Evolutionary conservation across 2,113 vertebrate species (phyloP), one percentile per base, ranked within the genome.

Genomic region (Trematomus loennbergii): DNA sequence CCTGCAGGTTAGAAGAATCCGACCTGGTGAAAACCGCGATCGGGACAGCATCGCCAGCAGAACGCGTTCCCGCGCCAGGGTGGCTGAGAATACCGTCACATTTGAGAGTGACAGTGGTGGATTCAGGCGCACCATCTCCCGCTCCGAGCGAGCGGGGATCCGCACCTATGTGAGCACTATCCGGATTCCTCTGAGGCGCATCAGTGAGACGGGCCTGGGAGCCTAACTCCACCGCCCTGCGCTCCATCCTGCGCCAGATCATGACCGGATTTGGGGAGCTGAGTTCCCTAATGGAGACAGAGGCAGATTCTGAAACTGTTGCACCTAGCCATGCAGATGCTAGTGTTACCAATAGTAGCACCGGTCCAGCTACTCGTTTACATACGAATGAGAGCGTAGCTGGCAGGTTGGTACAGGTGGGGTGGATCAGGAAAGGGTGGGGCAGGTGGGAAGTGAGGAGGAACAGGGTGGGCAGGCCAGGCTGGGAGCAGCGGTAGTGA

Each of bases 221-320:
- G 40, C 97, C 97, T 20, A 97, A 97, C 9, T 97, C 96, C 2
- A 95, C 95, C 3, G 96, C 96, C n/a, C 93, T 98, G 62, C 95
- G 95, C 9, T 98, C 97, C 33, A 97, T 98, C 84, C 92, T 98
- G 84, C 95, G 97, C 16, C 97, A 99, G 91, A 97, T 99, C 63
- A 97, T 98, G 97, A 97, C 96, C 3, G 97, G 97, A 53, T 98
- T 98, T 86, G 97, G 97, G 78, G 97, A 99, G 71, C 90, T 98
- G 72, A 98, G 96, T 84, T 97, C 97, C 63, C 93, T 98, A 62
- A 98, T 97, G 96, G 97, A 98, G 91, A 97, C 96, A 0, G 97
- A 98, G 82, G 96, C 97, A 0, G 96, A 94, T 82, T 95, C 97
- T 2, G 96, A 97, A 83, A 88, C 83, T 11, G 90, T 84, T 12